Evolutionary conservation across 2,888 invertebrate genomes (phyloP).

Genomic region (Rhagium mordax): DNA sequence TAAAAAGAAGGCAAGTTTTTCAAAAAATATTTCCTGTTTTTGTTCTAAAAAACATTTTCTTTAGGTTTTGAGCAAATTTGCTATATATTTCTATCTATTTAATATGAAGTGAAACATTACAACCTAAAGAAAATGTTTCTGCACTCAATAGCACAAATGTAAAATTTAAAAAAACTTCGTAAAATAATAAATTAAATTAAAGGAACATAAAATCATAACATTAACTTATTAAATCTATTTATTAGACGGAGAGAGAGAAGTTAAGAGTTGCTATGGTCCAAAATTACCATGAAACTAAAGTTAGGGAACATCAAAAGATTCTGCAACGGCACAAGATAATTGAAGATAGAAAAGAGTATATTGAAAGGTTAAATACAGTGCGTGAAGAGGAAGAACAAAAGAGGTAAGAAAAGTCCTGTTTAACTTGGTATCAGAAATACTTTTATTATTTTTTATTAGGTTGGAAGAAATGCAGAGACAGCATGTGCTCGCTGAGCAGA

Average conservation of each 20-base stretch:
- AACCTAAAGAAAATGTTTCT: too few relatives aligned
- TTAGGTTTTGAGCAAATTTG: too few relatives aligned
- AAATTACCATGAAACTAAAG: conserved; percentile 88
- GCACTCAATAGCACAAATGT: too few relatives aligned
- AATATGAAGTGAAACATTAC: too few relatives aligned
- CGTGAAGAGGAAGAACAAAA: conserved; percentile 80
- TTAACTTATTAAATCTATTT: conserved; percentile 23
- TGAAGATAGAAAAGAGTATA: conserved; percentile 96
- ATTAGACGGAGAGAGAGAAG: conserved; percentile 80
- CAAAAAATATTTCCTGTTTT: too few relatives aligned
- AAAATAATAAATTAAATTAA: too few relatives aligned
- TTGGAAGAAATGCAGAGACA: conserved; percentile 85
- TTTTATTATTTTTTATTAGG: conserved; percentile 58
- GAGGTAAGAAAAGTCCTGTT: conserved; percentile 37
- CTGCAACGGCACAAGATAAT: conserved; percentile 95
- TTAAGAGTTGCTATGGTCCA: conserved; percentile 81
- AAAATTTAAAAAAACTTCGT: too few relatives aligned
- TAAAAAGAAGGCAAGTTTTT: conserved; percentile 74
- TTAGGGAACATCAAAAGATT: conserved; percentile 90
- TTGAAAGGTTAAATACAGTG: conserved; percentile 87
- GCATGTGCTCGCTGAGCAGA: conserved; percentile 88
- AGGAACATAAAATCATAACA: too few relatives aligned
- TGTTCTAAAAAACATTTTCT: too few relatives aligned
- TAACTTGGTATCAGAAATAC: background rate
- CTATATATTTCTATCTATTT: conserved; percentile 8